These are phyloP conservation scores for Dastarcus helophoroides DNA, from an alignment of 2,888 invertebrate species.

Conservation along the genomic window DNA sequence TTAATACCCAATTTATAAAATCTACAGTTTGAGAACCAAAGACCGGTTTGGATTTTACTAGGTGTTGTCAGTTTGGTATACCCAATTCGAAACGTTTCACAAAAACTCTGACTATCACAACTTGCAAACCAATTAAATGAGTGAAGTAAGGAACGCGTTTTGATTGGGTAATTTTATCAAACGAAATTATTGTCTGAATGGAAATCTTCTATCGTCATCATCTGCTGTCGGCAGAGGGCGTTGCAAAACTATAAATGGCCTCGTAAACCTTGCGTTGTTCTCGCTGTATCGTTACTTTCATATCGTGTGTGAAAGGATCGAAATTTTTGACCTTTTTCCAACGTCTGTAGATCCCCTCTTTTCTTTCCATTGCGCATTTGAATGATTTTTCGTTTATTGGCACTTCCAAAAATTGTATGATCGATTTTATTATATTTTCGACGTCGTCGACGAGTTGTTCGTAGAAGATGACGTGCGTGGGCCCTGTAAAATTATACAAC, in stretches of 20 bases:
- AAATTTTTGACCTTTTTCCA: constrained; percentile 53
- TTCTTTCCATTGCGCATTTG: constrained; percentile 31
- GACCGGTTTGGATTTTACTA: too few species aligned
- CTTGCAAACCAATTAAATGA: too few species aligned
- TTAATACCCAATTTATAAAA: too few species aligned
- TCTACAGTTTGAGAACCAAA: too few species aligned
- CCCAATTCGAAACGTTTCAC: too few species aligned
- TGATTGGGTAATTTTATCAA: too few species aligned
- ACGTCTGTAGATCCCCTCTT: constrained; percentile 57
- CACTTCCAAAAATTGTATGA: constrained; percentile 47
- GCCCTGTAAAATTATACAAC: constrained; percentile 57
- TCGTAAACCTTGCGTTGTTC: constrained; percentile 43
- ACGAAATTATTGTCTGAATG: too few species aligned
- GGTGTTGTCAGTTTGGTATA: too few species aligned
- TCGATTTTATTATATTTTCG: constrained; percentile 43
- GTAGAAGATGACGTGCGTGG: constrained; percentile 58
- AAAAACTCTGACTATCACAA: too few species aligned
- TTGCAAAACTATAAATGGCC: constrained; percentile 34
- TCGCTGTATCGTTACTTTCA: constrained; percentile 43
- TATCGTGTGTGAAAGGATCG: constrained; percentile 56
- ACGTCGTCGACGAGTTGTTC: constrained; percentile 54
- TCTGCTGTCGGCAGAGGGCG: constrained; percentile 19
- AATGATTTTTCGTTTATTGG: constrained; percentile 24
- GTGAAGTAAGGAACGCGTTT: too few species aligned
- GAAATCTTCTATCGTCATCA: too few species aligned